Conservation (phyloP, 2,113 vertebrate species). For the Nerophis ophidion region DNA sequence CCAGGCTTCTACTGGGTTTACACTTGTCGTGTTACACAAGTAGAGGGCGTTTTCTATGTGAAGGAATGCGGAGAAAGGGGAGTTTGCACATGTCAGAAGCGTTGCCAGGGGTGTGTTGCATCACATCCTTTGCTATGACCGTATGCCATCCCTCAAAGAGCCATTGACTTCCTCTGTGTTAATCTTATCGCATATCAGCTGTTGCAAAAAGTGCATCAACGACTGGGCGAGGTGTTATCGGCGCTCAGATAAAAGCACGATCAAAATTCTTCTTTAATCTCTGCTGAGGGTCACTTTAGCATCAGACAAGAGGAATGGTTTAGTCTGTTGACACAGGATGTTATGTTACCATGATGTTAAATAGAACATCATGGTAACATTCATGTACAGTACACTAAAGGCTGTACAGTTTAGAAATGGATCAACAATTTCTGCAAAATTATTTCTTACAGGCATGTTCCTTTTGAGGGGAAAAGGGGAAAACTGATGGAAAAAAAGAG, state of each 20-base stretch:
- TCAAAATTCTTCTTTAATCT: constrained; percentile 11
- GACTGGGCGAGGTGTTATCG: constrained; percentile 15
- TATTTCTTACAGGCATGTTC: too few species aligned
- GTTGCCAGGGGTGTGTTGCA: constrained; percentile 17
- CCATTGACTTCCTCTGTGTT: background rate
- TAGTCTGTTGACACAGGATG: constrained; percentile 32
- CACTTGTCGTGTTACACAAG: constrained; percentile 22
- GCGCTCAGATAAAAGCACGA: constrained; percentile 20
- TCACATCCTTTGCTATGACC: constrained; percentile 18
- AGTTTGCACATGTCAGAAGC: constrained; percentile 13
- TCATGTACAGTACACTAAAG: background rate
- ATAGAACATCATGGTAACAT: background rate
- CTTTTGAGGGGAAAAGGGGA: too few species aligned
- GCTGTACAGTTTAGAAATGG: background rate
- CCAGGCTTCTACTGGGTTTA: constrained; percentile 10
- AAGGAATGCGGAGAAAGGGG: background rate
- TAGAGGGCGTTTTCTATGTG: background rate
- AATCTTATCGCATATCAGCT: constrained; percentile 14
- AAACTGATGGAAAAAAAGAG: too few species aligned
- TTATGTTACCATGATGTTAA: too few species aligned
- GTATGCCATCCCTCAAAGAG: constrained; percentile 1
- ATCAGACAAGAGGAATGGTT: background rate
- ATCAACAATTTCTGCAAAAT: background rate
- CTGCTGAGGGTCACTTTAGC: background rate
- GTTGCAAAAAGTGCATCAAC: constrained; percentile 3